Conservation (phyloP, 2,113 vertebrate genomes). For the Eretmochelys imbricata region DNA sequence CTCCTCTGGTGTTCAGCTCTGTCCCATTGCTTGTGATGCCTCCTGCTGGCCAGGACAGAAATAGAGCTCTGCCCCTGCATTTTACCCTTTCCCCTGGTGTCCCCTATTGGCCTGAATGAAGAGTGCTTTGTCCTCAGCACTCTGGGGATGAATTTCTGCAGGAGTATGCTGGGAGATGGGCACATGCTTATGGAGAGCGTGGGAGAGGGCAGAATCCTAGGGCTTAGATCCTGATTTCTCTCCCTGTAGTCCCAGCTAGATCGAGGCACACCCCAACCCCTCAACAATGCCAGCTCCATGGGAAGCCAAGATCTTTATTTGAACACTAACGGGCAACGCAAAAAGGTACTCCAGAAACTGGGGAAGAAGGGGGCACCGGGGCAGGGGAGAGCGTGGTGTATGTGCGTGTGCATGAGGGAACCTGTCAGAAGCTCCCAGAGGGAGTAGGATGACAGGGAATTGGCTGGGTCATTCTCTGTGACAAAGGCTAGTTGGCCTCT, state of each 20-base stretch:
- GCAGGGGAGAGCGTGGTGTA: neutral
- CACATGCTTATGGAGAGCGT: accelerated
- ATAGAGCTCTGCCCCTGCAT: neutral
- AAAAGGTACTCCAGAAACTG: slow-evolving; percentile 64
- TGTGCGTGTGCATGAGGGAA: no score
- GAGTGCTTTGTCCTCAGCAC: accelerated
- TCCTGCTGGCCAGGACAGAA: neutral
- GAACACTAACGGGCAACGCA: slow-evolving; percentile 58
- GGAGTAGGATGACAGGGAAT: neutral
- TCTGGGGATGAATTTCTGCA: neutral
- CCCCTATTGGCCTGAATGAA: neutral
- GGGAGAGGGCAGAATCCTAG: neutral
- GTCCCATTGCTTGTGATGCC: neutral
- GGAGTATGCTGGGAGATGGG: accelerated
- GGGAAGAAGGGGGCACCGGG: neutral
- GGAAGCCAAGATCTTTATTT: slow-evolving; percentile 33
- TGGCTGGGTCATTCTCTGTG: neutral
- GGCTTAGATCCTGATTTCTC: slow-evolving; percentile 54
- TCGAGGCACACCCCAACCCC: neutral
- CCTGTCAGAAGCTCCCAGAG: neutral
- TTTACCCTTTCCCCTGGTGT: neutral
- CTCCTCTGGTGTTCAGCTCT: neutral
- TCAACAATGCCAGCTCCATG: slow-evolving; percentile 5
- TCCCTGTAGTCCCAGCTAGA: slow-evolving; percentile 55
- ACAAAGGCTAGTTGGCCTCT: neutral